Conservation (phyloP, 2,888 invertebrate species). For the Andrena dorsata region DNA sequence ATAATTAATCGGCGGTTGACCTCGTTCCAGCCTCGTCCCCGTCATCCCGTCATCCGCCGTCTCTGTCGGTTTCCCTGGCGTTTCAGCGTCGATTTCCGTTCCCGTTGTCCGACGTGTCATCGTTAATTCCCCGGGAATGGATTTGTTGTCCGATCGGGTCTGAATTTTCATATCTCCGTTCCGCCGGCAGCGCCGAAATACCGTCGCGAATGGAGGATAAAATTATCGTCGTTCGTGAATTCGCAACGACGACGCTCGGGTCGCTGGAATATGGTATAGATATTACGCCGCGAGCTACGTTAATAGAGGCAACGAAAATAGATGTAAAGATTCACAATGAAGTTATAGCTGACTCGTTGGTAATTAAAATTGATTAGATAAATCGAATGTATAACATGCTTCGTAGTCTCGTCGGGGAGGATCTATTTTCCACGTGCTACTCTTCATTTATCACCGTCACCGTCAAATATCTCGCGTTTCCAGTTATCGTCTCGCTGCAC, state of each 20-base stretch:
- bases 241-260: background rate
- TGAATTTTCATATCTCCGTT: slow-evolving; percentile 26
- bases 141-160: slow-evolving; percentile 41
- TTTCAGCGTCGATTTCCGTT: slow-evolving; percentile 43
- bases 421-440: too few species aligned
- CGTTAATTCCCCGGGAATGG: slow-evolving; percentile 45
- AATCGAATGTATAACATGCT: too few species aligned
- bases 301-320: too few species aligned
- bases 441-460: background rate
- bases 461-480: slow-evolving; percentile 5
- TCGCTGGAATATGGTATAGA: background rate
- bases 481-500: background rate
- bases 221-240: slow-evolving; percentile 12
- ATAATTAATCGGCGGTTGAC: slow-evolving; percentile 65
- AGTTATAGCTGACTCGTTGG: too few species aligned
- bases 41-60: slow-evolving; percentile 35
- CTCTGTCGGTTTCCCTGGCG: slow-evolving; percentile 13
- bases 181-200: background rate
- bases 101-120: slow-evolving; percentile 45
- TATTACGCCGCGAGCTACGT: too few species aligned
- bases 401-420: too few species aligned
- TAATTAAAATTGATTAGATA: too few species aligned
- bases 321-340: too few species aligned
- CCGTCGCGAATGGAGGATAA: background rate
- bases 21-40: slow-evolving; percentile 47